Evolutionary conservation across 2,113 vertebrate species (phyloP).

Genomic region (Polypterus bichir): DNA sequence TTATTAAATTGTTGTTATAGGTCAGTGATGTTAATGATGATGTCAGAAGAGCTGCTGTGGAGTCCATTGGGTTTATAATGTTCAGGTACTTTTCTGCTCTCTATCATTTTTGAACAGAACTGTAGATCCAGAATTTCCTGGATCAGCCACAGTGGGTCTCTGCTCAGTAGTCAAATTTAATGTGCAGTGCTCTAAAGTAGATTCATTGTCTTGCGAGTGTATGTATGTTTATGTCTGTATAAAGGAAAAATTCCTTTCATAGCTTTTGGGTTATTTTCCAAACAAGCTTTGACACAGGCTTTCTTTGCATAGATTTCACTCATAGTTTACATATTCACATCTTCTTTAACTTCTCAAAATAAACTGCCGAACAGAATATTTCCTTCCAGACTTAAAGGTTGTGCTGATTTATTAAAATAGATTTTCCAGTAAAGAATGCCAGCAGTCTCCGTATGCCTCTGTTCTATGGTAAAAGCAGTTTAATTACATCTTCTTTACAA

Average conservation of each 20-base stretch:
- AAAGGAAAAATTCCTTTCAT: slow-evolving; percentile 34
- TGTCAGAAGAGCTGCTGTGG: slow-evolving; percentile 86
- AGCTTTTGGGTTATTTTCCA: slow-evolving; percentile 26
- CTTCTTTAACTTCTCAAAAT: slow-evolving; percentile 13
- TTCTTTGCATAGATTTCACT: slow-evolving; percentile 11
- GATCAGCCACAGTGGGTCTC: slow-evolving; percentile 5
- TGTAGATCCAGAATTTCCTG: slow-evolving; percentile 9
- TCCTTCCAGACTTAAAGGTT: not conserved
- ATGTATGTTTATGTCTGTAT: slow-evolving; percentile 17
- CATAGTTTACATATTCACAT: slow-evolving; percentile 5
- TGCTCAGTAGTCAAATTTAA: slow-evolving; percentile 4
- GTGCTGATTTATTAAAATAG: not conserved
- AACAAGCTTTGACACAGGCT: slow-evolving; percentile 19
- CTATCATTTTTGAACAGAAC: slow-evolving; percentile 12
- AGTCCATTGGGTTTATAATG: slow-evolving; percentile 94
- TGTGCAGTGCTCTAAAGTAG: no score
- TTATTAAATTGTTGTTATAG: slow-evolving; percentile 35
- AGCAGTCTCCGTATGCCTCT: not conserved
- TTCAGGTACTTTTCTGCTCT: slow-evolving; percentile 69
- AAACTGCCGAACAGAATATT: slow-evolving; percentile 17
- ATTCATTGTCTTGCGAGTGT: no score
- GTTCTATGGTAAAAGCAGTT: no score
- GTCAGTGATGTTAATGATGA: slow-evolving; percentile 97
- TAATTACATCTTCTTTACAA: no score
- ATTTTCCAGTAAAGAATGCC: slow-evolving; percentile 11